These are phyloP conservation scores for Hepsetus odoe DNA, from an alignment of 2,113 vertebrate genomes.

Conservation along the genomic window DNA sequence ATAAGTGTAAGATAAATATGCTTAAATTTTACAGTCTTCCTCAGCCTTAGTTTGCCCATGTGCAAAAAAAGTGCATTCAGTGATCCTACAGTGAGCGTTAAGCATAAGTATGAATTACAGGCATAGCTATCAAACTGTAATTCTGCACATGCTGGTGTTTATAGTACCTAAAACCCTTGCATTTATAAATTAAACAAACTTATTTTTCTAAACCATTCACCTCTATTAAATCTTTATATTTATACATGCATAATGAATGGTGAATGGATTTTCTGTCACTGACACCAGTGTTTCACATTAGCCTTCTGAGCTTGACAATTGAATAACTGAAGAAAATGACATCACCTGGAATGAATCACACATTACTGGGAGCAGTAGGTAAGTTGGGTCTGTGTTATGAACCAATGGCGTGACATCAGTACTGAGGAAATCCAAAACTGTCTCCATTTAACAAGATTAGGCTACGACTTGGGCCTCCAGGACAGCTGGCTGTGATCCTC, in stretches of 20 bases:
- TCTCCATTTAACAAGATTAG: constrained; percentile 59
- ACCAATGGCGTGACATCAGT: constrained; percentile 43
- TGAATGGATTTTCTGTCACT: constrained; percentile 48
- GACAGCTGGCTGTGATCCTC: constrained; percentile 53
- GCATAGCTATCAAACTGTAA: neutral
- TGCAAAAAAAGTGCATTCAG: constrained; percentile 23
- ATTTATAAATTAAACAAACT: constrained; percentile 40
- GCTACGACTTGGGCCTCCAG: constrained; percentile 52
- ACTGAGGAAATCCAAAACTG: constrained; percentile 51
- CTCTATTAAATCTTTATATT: constrained; percentile 61
- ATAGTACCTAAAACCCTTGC: constrained; percentile 25
- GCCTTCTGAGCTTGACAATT: constrained; percentile 39
- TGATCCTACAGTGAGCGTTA: constrained; percentile 30
- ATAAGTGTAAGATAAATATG: constrained; percentile 10
- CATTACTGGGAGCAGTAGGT: constrained; percentile 54
- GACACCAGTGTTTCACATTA: constrained; percentile 47
- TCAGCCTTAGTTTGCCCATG: too few species aligned
- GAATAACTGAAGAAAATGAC: constrained; percentile 46
- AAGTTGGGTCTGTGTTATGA: constrained; percentile 46
- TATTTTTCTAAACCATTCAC: constrained; percentile 58
- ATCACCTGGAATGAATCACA: constrained; percentile 52
- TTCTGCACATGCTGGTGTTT: constrained; percentile 28
- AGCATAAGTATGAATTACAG: constrained; percentile 9
- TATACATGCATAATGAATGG: constrained; percentile 56
- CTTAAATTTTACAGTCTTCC: constrained; percentile 16